Base-by-base conservation (phyloP, 2,888 invertebrate genomes). In the Drosophila siamana region DNA sequence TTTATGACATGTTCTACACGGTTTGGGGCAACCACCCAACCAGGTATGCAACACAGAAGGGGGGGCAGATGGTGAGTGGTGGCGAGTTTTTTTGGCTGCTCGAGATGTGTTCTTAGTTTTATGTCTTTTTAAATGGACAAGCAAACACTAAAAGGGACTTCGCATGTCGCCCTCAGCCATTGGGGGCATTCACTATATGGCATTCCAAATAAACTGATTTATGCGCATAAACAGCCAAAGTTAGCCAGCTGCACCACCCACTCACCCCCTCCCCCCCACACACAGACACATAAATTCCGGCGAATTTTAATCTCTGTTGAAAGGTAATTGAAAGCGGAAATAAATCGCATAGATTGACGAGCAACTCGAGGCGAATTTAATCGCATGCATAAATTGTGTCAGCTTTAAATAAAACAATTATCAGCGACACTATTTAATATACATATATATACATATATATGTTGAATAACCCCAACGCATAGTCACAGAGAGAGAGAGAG, bases 111-210 rank as follows among this genome's bases (percentile, higher is more conserved):
- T 68, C 69, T 76, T 69, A 61, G 70, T 69, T 87, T 83, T 71
- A 84, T 88, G 80, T 72, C 46, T 84, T 87, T 87, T 87, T 83
- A 83, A 83, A 83, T 87, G 86, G 79, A 71, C 79, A 69, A 64
- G 46, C 64, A 67, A 74, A 64, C 74, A 77, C 71, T 51, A 64
- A 80, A 79, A 82, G 72, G 50, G 83, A 47, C 72, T 73, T 63
- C 16, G 26, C 24, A 41, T 15, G 38, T 22, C 47, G 38, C 40
- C 51, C 62, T 22, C 30, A n/a, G 16, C 28, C 47, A 69, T 54
- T 60, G 64, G 69, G 85, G 81, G 78, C 60, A 67, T 51, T 67
- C 78, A 41, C 16, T 11, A 4, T n/a, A 6, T n/a, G 8, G 11
- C 38, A 41, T 52, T 24, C 24, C 24, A 41, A 40, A 33, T 43